A percentile compares a stretch with the other conserved stretches of the same genome.
phyloP scores from a whole-genome alignment of 2,113 vertebrate genomes.

The Mesocricetus auratus region DNA sequence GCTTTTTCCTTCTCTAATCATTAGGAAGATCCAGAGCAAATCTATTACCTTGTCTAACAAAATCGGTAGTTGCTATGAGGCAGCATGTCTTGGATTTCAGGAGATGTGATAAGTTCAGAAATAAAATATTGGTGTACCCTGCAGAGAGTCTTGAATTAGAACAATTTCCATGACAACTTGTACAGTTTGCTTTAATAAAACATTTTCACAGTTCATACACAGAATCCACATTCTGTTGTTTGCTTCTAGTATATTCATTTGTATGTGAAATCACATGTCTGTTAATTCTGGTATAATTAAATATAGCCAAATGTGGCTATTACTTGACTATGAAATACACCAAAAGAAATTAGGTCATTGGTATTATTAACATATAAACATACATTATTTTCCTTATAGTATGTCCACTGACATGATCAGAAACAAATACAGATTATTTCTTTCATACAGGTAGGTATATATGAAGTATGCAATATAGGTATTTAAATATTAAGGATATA shows the following conservation, averaged over 20 bases:
- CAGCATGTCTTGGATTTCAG: constrained; percentile 31
- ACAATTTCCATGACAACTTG: constrained; percentile 80
- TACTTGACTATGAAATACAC: constrained; percentile 3
- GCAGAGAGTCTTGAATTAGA: constrained; percentile 74
- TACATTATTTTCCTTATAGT: constrained; percentile 15
- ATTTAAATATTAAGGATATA: not conserved
- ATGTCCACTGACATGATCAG: not conserved
- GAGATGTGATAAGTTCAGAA: constrained; percentile 18
- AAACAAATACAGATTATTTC: constrained; percentile 2
- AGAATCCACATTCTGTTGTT: constrained; percentile 75
- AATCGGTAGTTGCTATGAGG: constrained; percentile 17
- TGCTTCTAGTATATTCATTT: constrained; percentile 17
- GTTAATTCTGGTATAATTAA: constrained; percentile 58
- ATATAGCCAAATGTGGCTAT: constrained; percentile 34
- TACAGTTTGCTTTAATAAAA: constrained; percentile 70
- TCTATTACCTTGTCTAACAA: constrained; percentile 39
- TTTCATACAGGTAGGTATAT: not conserved
- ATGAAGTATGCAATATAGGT: not conserved
- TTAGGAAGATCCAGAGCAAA: constrained; percentile 14
- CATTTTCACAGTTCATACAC: constrained; percentile 62
- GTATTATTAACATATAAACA: not conserved
- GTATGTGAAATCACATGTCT: constrained; percentile 34
- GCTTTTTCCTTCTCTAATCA: not conserved
- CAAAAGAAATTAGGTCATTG: not conserved
- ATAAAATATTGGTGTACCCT: constrained; percentile 68